These are phyloP conservation scores for Acholoe squamosa DNA, from an alignment of 2,888 invertebrate species.

Conservation along the genomic window DNA sequence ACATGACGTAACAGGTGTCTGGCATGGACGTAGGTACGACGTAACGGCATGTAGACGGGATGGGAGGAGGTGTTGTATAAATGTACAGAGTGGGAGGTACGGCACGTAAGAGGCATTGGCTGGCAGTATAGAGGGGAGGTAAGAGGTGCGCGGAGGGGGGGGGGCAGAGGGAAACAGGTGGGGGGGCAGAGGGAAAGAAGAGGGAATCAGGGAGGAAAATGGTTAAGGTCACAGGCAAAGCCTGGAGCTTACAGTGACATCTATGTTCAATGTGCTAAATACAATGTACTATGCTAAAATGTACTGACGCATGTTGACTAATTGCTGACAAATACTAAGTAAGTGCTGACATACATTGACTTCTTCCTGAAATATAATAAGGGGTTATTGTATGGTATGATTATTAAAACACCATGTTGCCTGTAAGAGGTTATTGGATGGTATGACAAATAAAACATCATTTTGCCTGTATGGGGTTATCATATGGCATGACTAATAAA, in stretches of 20 bases:
- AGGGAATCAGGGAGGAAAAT: not conserved
- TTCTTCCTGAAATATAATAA: too few relatives aligned
- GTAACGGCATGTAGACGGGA: not conserved
- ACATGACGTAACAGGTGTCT: constrained; percentile 31
- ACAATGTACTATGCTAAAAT: not conserved
- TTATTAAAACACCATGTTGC: too few relatives aligned
- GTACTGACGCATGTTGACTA: not conserved
- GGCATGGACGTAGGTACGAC: not conserved
- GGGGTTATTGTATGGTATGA: too few relatives aligned
- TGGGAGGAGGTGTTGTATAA: not conserved
- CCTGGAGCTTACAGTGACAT: too few relatives aligned
- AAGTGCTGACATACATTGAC: too few relatives aligned
- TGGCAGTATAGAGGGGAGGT: not conserved
- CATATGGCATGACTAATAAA: too few relatives aligned
- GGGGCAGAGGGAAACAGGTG: not conserved
- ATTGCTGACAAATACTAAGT: too few relatives aligned
- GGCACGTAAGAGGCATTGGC: not conserved
- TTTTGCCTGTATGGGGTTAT: too few relatives aligned
- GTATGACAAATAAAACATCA: too few relatives aligned
- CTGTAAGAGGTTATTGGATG: too few relatives aligned
- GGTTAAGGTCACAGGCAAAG: too few relatives aligned
- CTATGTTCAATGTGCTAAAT: not conserved
- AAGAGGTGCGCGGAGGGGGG: not conserved
- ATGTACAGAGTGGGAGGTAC: not conserved
- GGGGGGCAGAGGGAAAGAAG: not conserved